phyloP scores from a whole-genome alignment of 2,113 vertebrate species.

The Myotis yumanensis region DNA sequence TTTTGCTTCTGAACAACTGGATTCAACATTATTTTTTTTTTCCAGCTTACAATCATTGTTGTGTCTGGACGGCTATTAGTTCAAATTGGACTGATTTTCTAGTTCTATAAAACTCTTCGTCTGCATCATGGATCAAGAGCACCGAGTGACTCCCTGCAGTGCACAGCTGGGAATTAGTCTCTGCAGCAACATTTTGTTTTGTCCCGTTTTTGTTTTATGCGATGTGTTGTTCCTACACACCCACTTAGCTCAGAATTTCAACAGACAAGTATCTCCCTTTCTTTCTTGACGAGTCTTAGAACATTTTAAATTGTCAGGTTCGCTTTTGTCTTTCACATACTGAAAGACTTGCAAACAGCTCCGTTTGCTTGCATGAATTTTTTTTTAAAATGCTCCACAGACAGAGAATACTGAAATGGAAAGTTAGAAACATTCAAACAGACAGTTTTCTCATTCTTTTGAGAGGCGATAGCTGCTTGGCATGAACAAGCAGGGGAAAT shows the following conservation, averaged over 20 bases:
- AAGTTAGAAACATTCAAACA: conserved; percentile 78
- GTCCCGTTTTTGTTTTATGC: conserved; percentile 80
- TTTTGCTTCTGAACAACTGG: conserved; percentile 64
- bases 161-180: conserved; percentile 85
- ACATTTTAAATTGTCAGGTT: conserved; percentile 80
- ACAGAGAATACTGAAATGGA: conserved; percentile 77
- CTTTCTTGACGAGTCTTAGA: conserved; percentile 78
- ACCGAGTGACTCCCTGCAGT: conserved; percentile 78
- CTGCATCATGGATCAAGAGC: conserved; percentile 77
- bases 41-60: conserved; percentile 61
- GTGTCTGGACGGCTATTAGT: conserved; percentile 80
- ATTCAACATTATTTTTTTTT: conserved; percentile 59
- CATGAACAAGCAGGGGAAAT: conserved; percentile 70
- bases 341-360: conserved; percentile 79
- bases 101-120: conserved; percentile 80
- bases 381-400: conserved; percentile 74
- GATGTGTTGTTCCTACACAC: conserved; percentile 77
- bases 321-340: conserved; percentile 81
- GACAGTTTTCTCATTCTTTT: conserved; percentile 73
- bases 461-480: conserved; percentile 67
- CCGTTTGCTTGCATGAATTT: conserved; percentile 73
- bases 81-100: conserved; percentile 80
- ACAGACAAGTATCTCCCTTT: conserved; percentile 74
- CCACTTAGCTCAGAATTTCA: conserved; percentile 71
- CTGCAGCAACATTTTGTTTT: conserved; percentile 82